These are phyloP conservation scores for Tonatia bakeri DNA, from an alignment of 2,113 vertebrate genomes.

Conservation along the genomic window DNA sequence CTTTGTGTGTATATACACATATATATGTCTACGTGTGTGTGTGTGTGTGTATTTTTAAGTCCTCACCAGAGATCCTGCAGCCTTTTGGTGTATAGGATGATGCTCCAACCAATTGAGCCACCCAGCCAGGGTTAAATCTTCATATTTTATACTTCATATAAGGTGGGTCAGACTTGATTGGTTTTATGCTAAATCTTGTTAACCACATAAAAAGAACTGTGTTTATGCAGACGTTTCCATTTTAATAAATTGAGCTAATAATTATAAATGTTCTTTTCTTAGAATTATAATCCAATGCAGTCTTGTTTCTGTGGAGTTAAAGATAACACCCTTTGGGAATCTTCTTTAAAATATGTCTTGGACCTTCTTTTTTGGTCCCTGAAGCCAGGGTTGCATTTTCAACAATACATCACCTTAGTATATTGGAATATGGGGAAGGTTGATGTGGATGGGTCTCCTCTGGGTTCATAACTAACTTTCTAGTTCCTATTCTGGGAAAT, in stretches of 20 bases:
- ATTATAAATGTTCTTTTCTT: constrained; percentile 38
- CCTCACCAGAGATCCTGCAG: too few species aligned
- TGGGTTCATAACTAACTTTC: neutral
- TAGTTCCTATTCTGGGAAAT: neutral
- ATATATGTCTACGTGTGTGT: too few species aligned
- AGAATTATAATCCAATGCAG: neutral
- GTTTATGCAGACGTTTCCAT: constrained; percentile 51
- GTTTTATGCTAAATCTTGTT: constrained; percentile 10
- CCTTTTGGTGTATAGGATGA: too few species aligned
- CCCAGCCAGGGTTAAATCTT: too few species aligned
- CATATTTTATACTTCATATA: neutral
- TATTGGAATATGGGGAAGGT: neutral
- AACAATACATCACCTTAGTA: neutral
- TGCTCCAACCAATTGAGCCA: too few species aligned
- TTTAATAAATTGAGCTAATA: constrained; percentile 47
- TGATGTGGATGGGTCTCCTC: neutral
- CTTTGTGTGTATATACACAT: neutral
- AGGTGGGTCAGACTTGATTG: constrained; percentile 46
- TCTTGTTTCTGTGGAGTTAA: constrained; percentile 21
- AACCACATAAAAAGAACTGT: constrained; percentile 53
- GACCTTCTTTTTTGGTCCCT: neutral
- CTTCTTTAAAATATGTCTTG: neutral
- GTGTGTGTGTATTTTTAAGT: too few species aligned
- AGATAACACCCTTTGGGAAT: neutral
- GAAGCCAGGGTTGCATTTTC: neutral